Evolutionary conservation across 1,140 invertebrate genomes (phyloP), one percentile per base, ranked within the genome.

Genomic region (Oryctes rhinoceros): DNA sequence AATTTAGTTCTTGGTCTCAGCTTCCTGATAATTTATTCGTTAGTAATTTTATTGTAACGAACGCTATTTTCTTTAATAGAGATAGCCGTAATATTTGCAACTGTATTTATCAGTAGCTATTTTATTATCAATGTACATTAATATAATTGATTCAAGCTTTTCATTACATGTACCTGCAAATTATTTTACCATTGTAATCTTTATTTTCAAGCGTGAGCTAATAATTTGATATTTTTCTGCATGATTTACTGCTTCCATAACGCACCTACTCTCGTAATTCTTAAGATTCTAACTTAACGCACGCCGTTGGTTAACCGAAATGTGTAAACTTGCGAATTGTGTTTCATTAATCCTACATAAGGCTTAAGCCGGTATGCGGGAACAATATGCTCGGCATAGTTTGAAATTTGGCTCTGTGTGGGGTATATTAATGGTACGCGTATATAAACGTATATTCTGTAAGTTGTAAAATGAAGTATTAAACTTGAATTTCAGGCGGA

Each of bases 401-500:
- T 53, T 53, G 49, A 53, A 53, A 67, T 67, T 67, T 4, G 65
- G 65, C 65, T 67, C 65, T 67, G 65, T 67, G 65, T 30, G 18
- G 65, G 30, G 65, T 67, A 67, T 67, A 67, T 67, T 67, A 67
- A 67, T 67, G 65, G 10, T 35, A 67, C 18, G 20, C 65, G 65
- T 67, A 2, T 35, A 24, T 35, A 67, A 30, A 67, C 30, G 18
- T 35, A 67, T 67, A 67, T 67, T 7, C 65, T 67, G 18, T 67
- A 67, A 67, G 65, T 67, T 67, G 65, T 67, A 67, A 78, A 78
- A 78, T 78, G 76, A 78, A 78, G 59, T 76, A 80, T 80, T 59
- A 80, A 80, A 62, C 77, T 83, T 84, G 48, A 81, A 82, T 91
- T 91, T 83, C 89, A 91, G 91, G 90, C 88, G 89, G 90, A 85